phyloP scores from a whole-genome alignment of 1,140 invertebrate species.

The Lethocerus indicus region DNA sequence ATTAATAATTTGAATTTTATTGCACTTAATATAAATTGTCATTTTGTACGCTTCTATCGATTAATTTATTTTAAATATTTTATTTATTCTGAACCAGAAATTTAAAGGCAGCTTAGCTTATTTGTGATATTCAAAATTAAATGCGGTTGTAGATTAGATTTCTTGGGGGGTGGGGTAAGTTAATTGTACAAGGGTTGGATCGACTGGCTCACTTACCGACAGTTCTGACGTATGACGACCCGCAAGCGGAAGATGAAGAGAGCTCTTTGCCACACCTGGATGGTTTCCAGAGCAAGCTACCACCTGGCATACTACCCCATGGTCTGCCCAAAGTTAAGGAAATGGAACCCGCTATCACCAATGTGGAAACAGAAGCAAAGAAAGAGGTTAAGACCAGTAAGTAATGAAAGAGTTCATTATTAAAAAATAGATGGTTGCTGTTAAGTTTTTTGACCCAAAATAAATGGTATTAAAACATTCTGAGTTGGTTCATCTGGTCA shows the following conservation, averaged over 20 bases:
- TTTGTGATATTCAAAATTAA: not conserved
- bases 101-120: not conserved
- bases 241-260: conserved; percentile 90
- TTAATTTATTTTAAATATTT: too few relatives aligned
- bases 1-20: too few relatives aligned
- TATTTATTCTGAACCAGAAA: too few relatives aligned
- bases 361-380: conserved; percentile 46
- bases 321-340: conserved; percentile 90
- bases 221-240: conserved; percentile 98
- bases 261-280: conserved; percentile 55
- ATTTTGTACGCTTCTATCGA: too few relatives aligned
- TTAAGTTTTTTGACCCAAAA: too few relatives aligned
- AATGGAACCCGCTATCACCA: conserved; percentile 75
- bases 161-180: not conserved
- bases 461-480: too few relatives aligned
- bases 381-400: conserved; percentile 31
- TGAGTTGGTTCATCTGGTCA: too few relatives aligned
- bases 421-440: too few relatives aligned
- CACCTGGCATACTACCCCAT: conserved; percentile 78
- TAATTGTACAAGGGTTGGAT: not conserved
- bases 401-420: too few relatives aligned
- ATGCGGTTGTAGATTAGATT: not conserved
- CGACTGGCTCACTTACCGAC: conserved; percentile 63
- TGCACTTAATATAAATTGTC: too few relatives aligned
- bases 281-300: conserved; percentile 68